Evolutionary conservation across 2,797 vertebrate genomes (phyloP).

Genomic region (Mallotus villosus): DNA sequence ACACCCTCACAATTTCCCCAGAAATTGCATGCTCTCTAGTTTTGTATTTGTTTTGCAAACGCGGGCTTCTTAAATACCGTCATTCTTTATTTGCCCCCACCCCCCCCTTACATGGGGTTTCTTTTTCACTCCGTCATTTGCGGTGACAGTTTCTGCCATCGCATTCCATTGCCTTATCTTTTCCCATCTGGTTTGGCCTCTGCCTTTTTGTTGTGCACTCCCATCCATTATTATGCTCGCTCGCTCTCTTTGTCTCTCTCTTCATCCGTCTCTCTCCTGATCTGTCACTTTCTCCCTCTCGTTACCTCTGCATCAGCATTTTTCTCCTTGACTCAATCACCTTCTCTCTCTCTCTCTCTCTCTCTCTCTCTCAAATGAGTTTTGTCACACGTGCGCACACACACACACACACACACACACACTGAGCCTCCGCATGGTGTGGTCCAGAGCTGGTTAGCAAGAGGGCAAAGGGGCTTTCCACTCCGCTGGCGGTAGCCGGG

Average conservation of each 20-base stretch:
- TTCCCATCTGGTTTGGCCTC: not conserved
- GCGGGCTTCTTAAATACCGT: not conserved
- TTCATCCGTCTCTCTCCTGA: conserved; percentile 8
- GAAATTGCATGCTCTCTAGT: too few relatives aligned
- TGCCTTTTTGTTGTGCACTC: not conserved
- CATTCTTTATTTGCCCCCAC: too few relatives aligned
- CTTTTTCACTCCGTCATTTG: not conserved
- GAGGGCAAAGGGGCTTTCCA: conserved; percentile 53
- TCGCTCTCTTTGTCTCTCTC: not conserved
- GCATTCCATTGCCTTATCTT: not conserved
- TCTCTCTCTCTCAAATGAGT: not conserved
- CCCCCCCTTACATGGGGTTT: not conserved
- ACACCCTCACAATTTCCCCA: too few relatives aligned
- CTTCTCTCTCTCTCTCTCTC: not conserved
- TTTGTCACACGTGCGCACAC: not conserved
- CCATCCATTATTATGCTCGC: not conserved
- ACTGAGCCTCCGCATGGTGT: conserved; percentile 15
- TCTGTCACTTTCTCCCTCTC: conserved; percentile 3
- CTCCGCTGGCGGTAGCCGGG: conserved; percentile 37
- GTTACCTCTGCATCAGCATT: not conserved
- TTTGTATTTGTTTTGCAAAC: not conserved
- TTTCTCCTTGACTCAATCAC: conserved; percentile 12
- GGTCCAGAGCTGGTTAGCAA: conserved; percentile 39
- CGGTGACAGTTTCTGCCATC: not conserved
- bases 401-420: conserved; percentile 6